phyloP scores from a whole-genome alignment of 1,140 invertebrate species.

The Idris sp. region DNA sequence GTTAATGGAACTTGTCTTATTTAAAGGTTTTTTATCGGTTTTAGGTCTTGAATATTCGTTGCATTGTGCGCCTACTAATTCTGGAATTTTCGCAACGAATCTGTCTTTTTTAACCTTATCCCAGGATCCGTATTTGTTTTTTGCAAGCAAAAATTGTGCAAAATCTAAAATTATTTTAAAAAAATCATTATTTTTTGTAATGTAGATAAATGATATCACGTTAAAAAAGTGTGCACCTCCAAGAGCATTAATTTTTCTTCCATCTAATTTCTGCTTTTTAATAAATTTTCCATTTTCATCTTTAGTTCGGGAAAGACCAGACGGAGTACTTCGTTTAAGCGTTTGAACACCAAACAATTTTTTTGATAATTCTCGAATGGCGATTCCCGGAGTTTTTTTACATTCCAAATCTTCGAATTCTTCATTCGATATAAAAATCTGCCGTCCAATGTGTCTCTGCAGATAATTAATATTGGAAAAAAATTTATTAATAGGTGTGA shows the following conservation, averaged over 20 bases:
- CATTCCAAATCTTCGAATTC: constrained; percentile 8
- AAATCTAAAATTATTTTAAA: constrained; percentile 11
- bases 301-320: constrained; percentile 13
- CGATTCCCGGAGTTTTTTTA: constrained; percentile 8
- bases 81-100: constrained; percentile 12
- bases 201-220: background rate
- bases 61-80: constrained; percentile 12
- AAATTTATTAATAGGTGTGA: no score
- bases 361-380: constrained; percentile 13
- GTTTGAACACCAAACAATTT: constrained; percentile 7
- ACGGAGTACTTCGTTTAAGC: constrained; percentile 11
- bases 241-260: constrained; percentile 18
- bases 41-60: constrained; percentile 8
- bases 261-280: constrained; percentile 13
- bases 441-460: constrained; percentile 11
- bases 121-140: constrained; percentile 8
- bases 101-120: constrained; percentile 8
- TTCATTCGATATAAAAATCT: constrained; percentile 5
- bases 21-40: background rate
- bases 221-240: constrained; percentile 6
- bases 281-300: constrained; percentile 14
- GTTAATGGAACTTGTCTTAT: background rate
- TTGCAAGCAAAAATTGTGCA: constrained; percentile 9
- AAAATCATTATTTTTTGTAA: background rate
- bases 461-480: constrained; percentile 10